Base-by-base conservation (phyloP, 2,888 invertebrate genomes). In the Apodemia duryi region DNA sequence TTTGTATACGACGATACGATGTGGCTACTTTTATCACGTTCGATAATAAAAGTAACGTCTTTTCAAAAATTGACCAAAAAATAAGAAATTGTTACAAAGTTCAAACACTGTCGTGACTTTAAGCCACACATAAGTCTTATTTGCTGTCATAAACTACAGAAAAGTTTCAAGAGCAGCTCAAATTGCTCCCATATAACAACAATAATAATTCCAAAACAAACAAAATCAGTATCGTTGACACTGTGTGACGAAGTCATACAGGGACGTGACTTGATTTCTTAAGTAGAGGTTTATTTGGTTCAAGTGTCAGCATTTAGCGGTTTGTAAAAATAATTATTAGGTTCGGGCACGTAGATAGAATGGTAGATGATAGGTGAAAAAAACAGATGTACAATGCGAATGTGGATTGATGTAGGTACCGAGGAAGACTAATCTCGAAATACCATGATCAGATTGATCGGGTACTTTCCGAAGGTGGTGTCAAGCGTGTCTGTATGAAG, bases 141-240 rank as follows among this genome's bases (percentile, higher is more conserved):
- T 29, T 21, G 29, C 57, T 29, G 13, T 11, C 29, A 28, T 32
- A 57, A 57, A 57, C 57, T 46, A 46, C 46, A 46, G 46, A 46
- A 46, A 4, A 46, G 46, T 13, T 11, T 43, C 43, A 11, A 43
- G 11, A 11, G 54, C 28, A 57, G 32, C 32, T 57, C 57, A 54
- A 54, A 4, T 32, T 32, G 3, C 11, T 61, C 35, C 49, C 64
- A 49, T 49, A n/a, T 46, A 46, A 46, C 57, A 63, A 49, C 60
- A 64, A 64, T 60, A 49, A 67, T 67, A 67, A 67, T 64, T 65
- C 64, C 63, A 62, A 63, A 68, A 11, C 32, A 9, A 64, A 73
- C 74, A 74, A 75, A 77, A 76, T 77, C 79, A 73, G 79, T 77
- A 77, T 75, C 75, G 74, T 73, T 68, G 71, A 69, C 74, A 73